Evolutionary conservation across 2,113 vertebrate species (phyloP).

Genomic region (Neomonachus schauinslandi): DNA sequence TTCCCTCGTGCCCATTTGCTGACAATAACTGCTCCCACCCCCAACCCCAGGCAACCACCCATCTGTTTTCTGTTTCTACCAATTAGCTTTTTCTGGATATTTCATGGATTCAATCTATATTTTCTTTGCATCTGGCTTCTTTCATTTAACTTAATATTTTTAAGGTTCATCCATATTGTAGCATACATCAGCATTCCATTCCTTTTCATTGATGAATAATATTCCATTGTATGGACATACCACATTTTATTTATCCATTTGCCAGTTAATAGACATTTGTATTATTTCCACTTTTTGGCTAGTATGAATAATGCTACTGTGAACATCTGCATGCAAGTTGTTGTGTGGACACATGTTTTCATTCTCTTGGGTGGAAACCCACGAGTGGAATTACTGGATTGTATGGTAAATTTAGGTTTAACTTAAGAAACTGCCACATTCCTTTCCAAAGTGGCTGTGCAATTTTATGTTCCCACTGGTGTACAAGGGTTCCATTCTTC

Average conservation of each 20-base stretch:
- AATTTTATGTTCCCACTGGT: background rate
- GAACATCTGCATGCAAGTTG: background rate
- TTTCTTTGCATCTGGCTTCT: background rate
- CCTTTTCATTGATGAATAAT: background rate
- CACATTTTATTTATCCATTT: background rate
- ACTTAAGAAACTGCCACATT: slow-evolving; percentile 39
- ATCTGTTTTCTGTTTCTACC: background rate
- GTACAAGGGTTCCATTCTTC: background rate
- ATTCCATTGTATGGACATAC: background rate
- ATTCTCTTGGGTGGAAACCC: slow-evolving; percentile 2
- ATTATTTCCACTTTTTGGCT: background rate
- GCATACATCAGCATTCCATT: background rate
- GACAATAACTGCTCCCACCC: background rate
- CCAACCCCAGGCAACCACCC: background rate
- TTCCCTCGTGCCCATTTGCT: background rate
- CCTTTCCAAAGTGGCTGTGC: slow-evolving; percentile 33
- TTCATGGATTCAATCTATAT: background rate
- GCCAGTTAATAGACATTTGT: background rate
- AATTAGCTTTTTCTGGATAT: background rate
- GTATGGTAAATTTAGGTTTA: slow-evolving; percentile 45
- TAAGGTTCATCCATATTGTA: background rate
- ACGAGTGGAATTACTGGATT: background rate
- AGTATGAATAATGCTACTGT: background rate
- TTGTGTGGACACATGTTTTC: slow-evolving; percentile 12
- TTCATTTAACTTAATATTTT: background rate